Percentiles rank a stretch among this genome's conserved stretches.
These are phyloP conservation scores for Zoanthus sansibaricus DNA, from an alignment of 92 coral and sea anemone species.

Conservation along the genomic window DNA sequence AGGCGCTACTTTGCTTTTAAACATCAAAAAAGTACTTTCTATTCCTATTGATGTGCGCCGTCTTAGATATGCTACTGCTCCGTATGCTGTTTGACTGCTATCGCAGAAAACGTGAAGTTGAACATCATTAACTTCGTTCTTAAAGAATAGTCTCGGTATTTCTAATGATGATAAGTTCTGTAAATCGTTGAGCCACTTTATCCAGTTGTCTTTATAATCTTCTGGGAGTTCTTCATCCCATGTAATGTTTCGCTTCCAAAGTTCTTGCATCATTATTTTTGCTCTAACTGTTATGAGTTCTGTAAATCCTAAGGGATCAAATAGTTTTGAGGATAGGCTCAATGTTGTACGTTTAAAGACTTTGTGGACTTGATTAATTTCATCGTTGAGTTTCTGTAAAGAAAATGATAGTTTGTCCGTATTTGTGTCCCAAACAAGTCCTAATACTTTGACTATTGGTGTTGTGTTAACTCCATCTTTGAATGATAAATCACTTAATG, in stretches of 20 bases:
- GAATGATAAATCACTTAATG: slow-evolving; percentile 1
- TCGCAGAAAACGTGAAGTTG: slow-evolving; percentile 54
- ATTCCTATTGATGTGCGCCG: neutral
- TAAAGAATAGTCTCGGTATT: slow-evolving; percentile 47
- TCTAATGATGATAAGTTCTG: slow-evolving; percentile 32
- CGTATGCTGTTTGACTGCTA: slow-evolving; percentile 35
- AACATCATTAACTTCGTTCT: slow-evolving; percentile 16
- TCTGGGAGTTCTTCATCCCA: slow-evolving; percentile 55
- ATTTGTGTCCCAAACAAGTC: slow-evolving; percentile 46
- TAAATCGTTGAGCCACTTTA: slow-evolving; percentile 48
- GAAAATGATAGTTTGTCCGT: slow-evolving; percentile 45
- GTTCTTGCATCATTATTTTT: slow-evolving; percentile 30
- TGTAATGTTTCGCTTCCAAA: slow-evolving; percentile 36
- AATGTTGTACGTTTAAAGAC: slow-evolving; percentile 44
- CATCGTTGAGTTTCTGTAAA: slow-evolving; percentile 21
- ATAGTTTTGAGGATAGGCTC: slow-evolving; percentile 40
- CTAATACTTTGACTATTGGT: slow-evolving; percentile 43
- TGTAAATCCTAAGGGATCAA: slow-evolving; percentile 51
- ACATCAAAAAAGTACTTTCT: slow-evolving; percentile 29
- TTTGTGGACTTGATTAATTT: slow-evolving; percentile 18
- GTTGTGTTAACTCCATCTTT: slow-evolving; percentile 33
- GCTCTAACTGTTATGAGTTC: slow-evolving; percentile 36
- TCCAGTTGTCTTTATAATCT: slow-evolving; percentile 49
- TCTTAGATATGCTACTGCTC: slow-evolving; percentile 10
- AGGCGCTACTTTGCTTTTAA: slow-evolving; percentile 60